Base-by-base conservation (phyloP, 37 sponge, comb jelly and placozoan genomes). In the Spongilla lacustris region DNA sequence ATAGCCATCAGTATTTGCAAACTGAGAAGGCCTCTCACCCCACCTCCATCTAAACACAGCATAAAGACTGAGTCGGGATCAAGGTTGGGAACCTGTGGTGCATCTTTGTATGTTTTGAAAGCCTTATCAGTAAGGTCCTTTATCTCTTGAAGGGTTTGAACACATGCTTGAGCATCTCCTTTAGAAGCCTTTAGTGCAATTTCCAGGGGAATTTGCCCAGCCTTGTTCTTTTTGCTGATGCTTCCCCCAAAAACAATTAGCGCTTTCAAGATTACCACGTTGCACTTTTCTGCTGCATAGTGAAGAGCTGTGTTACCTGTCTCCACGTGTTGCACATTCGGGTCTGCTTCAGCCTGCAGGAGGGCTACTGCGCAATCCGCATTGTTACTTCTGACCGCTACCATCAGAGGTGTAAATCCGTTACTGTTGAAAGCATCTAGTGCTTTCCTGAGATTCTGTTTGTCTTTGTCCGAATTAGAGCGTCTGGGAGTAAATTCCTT, bases 1-100 rank as follows among this genome's bases (percentile, higher is more conserved):
- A 89, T 50, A 30, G 84, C 84, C 6, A 34, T 78, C 50, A 89
- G 79, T 30, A 70, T 67, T n/a, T 66, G 68, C 28, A 71, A 27
- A 3, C 46, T 72, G 30, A 85, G 31, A 13, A 92, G 77, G 22
- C 85, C 86, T 26, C 89, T 34, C 68, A 82, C 85, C 14, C 93
- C 93, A 36, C 93, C 93, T 22, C 93, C 93, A 81, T 36, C 92
- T 24, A 83, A 50, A 66, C 75, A 69, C 26, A 91, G 84, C 30
- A 81, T 13, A 33, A 50, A 81, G n/a, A 83, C 35, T 23, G 71
- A 69, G 24, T 74, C 70, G 5, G 34, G 46, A 25, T 30, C 21
- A 29, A n/a, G 3, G n/a, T 49, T 27, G 38, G 23, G 27, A 0
- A 34, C 32, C 31, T 25, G 22, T 28, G 19, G 29, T 69, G 29